Base-by-base conservation (phyloP, 2,113 vertebrate genomes). In the Plectropomus leopardus region DNA sequence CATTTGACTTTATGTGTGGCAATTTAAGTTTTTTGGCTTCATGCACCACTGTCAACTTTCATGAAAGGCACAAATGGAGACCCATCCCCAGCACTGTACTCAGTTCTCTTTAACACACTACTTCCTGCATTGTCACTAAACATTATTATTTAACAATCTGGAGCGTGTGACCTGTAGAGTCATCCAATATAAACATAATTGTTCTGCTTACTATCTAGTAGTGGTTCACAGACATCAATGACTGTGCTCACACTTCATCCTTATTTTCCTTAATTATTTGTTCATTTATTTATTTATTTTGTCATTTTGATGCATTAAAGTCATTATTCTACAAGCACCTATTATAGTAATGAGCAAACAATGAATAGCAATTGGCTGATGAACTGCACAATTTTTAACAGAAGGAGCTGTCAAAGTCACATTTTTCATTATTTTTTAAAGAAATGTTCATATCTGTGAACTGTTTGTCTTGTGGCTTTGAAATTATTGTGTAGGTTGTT, bases 291-390 rank as follows among this genome's bases (percentile, higher is more conserved):
- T 64, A 47, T 78, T 53, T 30, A 51, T 36, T 85, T 50, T 73
- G 63, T 85, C 55, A 59, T 53, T 45, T 17, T 51, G 50, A 77
- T 85, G 45, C 44, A 80, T 83, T 68, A 69, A 78, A 82, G 67
- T 50, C 42, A 53, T 82, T 82, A 58, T 60, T 79, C 26, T 8
- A 67, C 40, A 48, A 83, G 24, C 53, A 67, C n/a, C 59, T 76
- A 48, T 73, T 69, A 55, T 53, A 74, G 78, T 57, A 73, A 68
- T 80, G 40, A 44, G 30, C 23, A 10, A 50, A 54, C 13, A 73
- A 51, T 84, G 26, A 80, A 72, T n/a, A 82, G 16, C 66, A 65
- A 36, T 28, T 73, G 72, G 23, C 72, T 76, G 64, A 59, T 58
- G 24, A 67, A 48, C 15, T 51, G 36, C 21, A 47, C 11, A 2